Evolutionary conservation across 92 coral and sea anemone genomes (phyloP).

Genomic region (Phenganax stokvisi): DNA sequence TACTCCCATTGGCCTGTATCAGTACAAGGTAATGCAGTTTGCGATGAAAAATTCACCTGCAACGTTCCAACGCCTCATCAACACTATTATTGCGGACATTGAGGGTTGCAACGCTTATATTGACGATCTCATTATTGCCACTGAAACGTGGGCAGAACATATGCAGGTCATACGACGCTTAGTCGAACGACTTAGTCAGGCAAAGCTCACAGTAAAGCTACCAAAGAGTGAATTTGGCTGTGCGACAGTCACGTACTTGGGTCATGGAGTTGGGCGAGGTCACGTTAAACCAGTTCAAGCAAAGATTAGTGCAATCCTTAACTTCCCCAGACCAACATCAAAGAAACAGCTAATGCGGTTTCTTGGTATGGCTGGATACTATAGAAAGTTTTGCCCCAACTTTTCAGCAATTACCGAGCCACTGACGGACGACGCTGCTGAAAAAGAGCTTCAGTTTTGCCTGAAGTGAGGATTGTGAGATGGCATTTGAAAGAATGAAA

Average conservation of each 20-base stretch:
- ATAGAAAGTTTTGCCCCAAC: no score
- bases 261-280: no score
- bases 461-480: no score
- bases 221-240: conserved; percentile 38
- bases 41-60: conserved; percentile 49
- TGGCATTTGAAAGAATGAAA: no score
- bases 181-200: conserved; percentile 30
- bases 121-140: conserved; percentile 49
- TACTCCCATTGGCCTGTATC: conserved; percentile 44
- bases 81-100: conserved; percentile 33
- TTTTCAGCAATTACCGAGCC: no score
- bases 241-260: conserved; percentile 41
- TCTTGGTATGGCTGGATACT: no score
- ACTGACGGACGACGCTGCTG: no score
- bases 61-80: conserved; percentile 51
- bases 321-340: no score
- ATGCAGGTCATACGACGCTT: conserved; percentile 37
- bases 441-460: no score
- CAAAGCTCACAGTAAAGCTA: conserved; percentile 42
- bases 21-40: conserved; percentile 50
- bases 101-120: conserved; percentile 52
- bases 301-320: no score
- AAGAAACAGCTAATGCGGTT: no score
- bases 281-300: no score
- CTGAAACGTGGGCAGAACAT: conserved; percentile 49